Conservation (phyloP, 2,113 vertebrate species). For the Platysternon megacephalum region DNA sequence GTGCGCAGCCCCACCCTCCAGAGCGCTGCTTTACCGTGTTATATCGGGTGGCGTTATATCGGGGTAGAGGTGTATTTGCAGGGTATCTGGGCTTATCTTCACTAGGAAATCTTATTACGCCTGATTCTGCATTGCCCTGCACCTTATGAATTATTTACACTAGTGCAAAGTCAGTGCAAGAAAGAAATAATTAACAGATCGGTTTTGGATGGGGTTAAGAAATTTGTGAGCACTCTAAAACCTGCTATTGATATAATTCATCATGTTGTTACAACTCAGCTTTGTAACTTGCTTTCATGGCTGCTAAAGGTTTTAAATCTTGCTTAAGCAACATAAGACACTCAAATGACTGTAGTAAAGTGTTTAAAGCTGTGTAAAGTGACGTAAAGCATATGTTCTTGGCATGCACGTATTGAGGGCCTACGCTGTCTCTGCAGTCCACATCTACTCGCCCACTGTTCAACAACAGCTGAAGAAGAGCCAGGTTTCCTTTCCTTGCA, state of each 20-base stretch:
- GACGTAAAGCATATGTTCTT: constrained; percentile 20
- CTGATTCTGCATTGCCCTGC: neutral
- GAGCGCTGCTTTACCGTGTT: too few relatives aligned
- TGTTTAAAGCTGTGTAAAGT: neutral
- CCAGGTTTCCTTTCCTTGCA: constrained; percentile 93
- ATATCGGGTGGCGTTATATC: too few relatives aligned
- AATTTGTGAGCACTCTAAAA: neutral
- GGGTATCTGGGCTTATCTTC: neutral
- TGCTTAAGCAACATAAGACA: constrained; percentile 1
- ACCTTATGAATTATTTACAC: neutral
- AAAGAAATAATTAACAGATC: neutral
- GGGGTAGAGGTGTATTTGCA: too few relatives aligned
- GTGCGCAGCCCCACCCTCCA: too few relatives aligned
- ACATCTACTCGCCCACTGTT: constrained; percentile 96
- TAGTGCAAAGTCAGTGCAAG: neutral
- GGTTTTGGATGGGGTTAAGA: neutral
- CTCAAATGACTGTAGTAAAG: neutral
- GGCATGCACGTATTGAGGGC: constrained; percentile 71
- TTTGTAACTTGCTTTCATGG: constrained; percentile 12
- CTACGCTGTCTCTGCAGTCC: constrained; percentile 98
- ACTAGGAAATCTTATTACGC: neutral
- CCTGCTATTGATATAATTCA: constrained; percentile 14
- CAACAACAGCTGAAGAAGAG: constrained; percentile 93
- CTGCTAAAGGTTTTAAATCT: constrained; percentile 51
- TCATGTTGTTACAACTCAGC: fast-evolving